Conservation (phyloP, 2,113 vertebrate genomes). For the Brachyistius frenatus region DNA sequence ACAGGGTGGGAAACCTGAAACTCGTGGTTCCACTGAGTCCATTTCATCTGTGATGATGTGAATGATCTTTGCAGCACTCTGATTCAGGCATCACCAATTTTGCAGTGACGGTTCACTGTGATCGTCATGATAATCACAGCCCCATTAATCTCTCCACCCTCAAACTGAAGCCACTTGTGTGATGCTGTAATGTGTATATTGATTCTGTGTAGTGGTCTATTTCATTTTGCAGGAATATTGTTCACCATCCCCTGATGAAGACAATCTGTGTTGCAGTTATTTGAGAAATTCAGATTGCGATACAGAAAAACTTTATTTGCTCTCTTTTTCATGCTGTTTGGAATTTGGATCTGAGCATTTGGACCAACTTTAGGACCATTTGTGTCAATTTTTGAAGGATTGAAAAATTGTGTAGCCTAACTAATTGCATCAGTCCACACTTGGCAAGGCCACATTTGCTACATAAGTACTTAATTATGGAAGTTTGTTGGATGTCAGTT, state of each 20-base stretch:
- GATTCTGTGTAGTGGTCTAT: neutral
- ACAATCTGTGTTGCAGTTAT: neutral
- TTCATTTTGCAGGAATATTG: slow-evolving; percentile 1
- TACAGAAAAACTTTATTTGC: slow-evolving; percentile 7
- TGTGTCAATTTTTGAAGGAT: slow-evolving; percentile 47
- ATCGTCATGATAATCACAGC: neutral
- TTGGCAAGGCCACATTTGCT: slow-evolving; percentile 41
- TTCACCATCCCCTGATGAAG: neutral
- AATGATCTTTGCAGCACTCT: slow-evolving; percentile 45
- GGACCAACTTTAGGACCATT: slow-evolving; percentile 41
- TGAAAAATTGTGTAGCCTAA: slow-evolving; percentile 63
- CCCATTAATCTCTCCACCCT: slow-evolving; percentile 10
- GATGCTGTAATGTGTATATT: neutral
- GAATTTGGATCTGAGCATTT: slow-evolving; percentile 18
- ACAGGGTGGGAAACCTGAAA: slow-evolving; percentile 43
- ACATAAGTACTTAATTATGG: slow-evolving; percentile 60
- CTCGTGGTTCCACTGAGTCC: slow-evolving; percentile 38
- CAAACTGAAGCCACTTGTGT: slow-evolving; percentile 1
- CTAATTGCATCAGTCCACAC: slow-evolving; percentile 65
- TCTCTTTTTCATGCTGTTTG: neutral
- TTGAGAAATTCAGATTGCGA: slow-evolving; percentile 22
- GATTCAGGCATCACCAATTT: slow-evolving; percentile 24
- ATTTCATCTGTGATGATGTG: slow-evolving; percentile 62
- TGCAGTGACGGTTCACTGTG: neutral
- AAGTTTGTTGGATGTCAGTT: slow-evolving; percentile 48